Evolutionary conservation across 2,113 vertebrate genomes (phyloP).

Genomic region (Acrocephalus arundinaceus): DNA sequence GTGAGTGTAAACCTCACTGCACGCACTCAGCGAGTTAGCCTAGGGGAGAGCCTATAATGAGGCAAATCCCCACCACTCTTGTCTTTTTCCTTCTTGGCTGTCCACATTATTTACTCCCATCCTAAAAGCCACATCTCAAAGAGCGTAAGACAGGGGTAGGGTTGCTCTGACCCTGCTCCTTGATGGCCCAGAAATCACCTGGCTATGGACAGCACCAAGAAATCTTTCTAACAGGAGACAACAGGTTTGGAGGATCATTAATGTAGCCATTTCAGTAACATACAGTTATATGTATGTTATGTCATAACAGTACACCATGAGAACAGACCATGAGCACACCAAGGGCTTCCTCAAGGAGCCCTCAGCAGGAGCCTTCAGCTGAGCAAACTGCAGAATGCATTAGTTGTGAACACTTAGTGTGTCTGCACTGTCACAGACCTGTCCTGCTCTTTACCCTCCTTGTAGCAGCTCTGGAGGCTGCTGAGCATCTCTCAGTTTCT

Average conservation of each 20-base stretch:
- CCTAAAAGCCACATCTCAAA: neutral
- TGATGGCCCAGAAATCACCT: neutral
- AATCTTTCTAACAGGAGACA: neutral
- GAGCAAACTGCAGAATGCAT: neutral
- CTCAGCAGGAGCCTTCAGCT: neutral
- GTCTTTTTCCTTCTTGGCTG: neutral
- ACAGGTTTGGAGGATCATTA: neutral
- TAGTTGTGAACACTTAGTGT: neutral
- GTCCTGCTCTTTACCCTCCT: neutral
- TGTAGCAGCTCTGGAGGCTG: neutral
- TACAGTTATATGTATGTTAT: too few relatives aligned
- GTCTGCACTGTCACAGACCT: neutral
- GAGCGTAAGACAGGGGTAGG: neutral
- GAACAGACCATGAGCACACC: neutral
- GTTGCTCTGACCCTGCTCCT: neutral
- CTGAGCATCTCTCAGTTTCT: neutral
- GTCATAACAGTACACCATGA: rapidly evolving
- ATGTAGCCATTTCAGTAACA: neutral
- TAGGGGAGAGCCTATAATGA: neutral
- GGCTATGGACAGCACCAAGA: neutral
- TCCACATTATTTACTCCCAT: neutral
- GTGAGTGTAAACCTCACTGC: neutral
- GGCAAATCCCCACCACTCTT: neutral
- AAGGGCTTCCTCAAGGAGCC: neutral
- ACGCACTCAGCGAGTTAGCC: neutral